Evolutionary conservation across 2,113 vertebrate species (phyloP).

Genomic region (Sylvicapra grimmia): DNA sequence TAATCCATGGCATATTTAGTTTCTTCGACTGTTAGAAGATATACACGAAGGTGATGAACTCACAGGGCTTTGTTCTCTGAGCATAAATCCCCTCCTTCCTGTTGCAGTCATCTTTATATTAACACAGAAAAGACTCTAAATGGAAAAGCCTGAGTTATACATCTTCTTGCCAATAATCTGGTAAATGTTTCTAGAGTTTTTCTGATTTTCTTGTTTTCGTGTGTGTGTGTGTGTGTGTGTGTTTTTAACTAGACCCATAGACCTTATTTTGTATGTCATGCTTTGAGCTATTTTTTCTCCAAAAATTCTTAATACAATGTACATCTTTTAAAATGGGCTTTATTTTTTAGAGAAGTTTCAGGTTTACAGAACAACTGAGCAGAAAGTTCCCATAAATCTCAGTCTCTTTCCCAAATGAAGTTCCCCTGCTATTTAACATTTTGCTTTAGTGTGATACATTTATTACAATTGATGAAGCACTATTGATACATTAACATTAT

Average conservation of each 20-base stretch:
- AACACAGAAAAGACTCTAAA: constrained; percentile 6
- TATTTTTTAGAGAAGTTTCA: background rate
- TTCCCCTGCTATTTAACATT: background rate
- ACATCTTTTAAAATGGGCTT: background rate
- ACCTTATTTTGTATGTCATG: background rate
- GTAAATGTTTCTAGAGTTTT: background rate
- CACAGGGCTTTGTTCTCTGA: constrained; percentile 42
- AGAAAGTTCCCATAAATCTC: background rate
- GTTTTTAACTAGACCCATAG: background rate
- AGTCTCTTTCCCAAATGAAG: rapidly evolving
- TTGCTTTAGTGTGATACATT: background rate
- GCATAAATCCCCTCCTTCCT: background rate
- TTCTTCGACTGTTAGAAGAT: constrained; percentile 52
- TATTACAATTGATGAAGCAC: background rate
- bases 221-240: too few species aligned
- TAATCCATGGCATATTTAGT: constrained; percentile 63
- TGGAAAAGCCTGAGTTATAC: background rate
- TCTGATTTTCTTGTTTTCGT: background rate
- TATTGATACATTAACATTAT: background rate
- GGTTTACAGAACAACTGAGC: background rate
- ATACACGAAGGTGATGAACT: background rate
- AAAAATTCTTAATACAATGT: background rate
- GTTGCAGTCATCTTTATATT: background rate
- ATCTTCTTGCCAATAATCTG: background rate
- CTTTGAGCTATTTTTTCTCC: background rate